phyloP scores from a whole-genome alignment of 2,888 invertebrate genomes.

The Orthosia cruda region DNA sequence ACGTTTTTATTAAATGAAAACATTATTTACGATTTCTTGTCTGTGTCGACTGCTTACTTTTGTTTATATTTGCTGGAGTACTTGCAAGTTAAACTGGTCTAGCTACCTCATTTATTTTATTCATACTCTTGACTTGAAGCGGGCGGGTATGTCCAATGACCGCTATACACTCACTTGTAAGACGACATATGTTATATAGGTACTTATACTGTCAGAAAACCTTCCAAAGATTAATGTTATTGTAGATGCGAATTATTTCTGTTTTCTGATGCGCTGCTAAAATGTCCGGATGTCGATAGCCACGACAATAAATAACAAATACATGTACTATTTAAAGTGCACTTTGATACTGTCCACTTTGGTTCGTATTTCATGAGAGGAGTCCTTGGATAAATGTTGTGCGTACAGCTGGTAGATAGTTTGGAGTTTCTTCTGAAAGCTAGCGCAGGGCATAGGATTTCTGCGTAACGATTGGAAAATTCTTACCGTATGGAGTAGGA shows the following conservation, averaged over 20 bases:
- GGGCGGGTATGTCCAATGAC: slow-evolving; percentile 23
- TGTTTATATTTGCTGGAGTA: slow-evolving; percentile 33
- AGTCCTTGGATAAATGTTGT: slow-evolving; percentile 94
- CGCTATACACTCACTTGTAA: slow-evolving; percentile 10
- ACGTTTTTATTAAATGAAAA: slow-evolving; percentile 31
- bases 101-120: slow-evolving; percentile 52
- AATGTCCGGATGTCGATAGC: neutral
- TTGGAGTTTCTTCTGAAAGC: slow-evolving; percentile 80
- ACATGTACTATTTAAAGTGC: slow-evolving; percentile 81
- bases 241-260: neutral
- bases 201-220: neutral
- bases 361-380: slow-evolving; percentile 95
- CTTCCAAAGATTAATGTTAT: neutral
- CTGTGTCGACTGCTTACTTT: slow-evolving; percentile 7
- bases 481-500: too few relatives aligned
- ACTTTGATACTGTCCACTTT: slow-evolving; percentile 94
- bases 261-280: too few relatives aligned
- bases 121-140: slow-evolving; percentile 33
- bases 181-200: slow-evolving; percentile 12
- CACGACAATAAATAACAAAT: slow-evolving; percentile 72
- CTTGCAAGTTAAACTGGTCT: slow-evolving; percentile 12
- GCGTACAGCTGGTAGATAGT: slow-evolving; percentile 90
- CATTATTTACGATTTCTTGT: slow-evolving; percentile 37
- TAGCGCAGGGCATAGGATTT: neutral
- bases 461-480: too few relatives aligned